phyloP scores from a whole-genome alignment of 37 sponge, comb jelly and placozoan genomes.

The Chondrilla cf. caribensis region DNA sequence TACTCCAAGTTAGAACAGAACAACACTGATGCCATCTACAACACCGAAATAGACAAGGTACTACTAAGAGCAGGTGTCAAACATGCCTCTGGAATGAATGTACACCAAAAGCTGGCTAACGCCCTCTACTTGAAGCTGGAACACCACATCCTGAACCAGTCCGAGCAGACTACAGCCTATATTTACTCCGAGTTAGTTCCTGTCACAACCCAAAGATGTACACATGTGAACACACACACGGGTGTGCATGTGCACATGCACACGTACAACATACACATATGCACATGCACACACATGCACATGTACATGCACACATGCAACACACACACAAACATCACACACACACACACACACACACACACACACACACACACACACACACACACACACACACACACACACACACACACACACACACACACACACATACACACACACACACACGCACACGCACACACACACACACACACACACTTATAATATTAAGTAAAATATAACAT shows the following conservation, averaged over 20 bases:
- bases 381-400: not conserved
- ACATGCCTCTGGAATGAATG: too few species aligned
- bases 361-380: slow-evolving; percentile 12
- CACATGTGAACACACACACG: not conserved
- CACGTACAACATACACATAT: not conserved
- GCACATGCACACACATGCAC: not conserved
- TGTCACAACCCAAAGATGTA: not conserved
- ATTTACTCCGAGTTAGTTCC: not conserved
- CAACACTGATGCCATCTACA: slow-evolving; percentile 2
- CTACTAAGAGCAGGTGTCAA: not conserved
- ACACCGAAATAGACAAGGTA: not conserved
- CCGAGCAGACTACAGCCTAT: not conserved
- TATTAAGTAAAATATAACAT: too few species aligned
- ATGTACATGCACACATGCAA: too few species aligned
- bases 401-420: slow-evolving; percentile 5
- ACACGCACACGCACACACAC: slow-evolving; percentile 7
- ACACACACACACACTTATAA: slow-evolving; percentile 1
- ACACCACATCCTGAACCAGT: not conserved
- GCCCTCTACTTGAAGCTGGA: slow-evolving; percentile 4
- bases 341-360: slow-evolving; percentile 7
- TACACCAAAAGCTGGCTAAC: slow-evolving; percentile 10
- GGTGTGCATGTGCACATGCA: not conserved
- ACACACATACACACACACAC: not conserved
- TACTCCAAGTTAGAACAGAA: not conserved
- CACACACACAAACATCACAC: too few species aligned